Percentiles rank a stretch among this genome's conserved stretches.
Conservation (phyloP, 35 echinoderm and acorn worm species). For the Ptychodera flava region DNA sequence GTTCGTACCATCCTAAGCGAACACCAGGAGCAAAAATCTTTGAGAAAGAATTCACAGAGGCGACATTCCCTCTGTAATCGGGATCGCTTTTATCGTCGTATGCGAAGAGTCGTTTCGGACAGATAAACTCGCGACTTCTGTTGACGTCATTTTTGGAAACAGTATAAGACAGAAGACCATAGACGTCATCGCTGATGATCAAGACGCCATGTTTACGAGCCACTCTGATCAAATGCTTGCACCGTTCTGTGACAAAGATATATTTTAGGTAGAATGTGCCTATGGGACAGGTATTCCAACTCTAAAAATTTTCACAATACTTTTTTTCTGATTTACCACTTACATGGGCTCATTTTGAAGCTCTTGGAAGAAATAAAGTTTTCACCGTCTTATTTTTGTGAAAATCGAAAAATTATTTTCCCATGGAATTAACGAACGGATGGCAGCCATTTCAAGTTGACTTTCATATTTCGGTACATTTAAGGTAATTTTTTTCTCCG, state of each 20-base stretch:
- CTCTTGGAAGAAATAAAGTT: too few relatives aligned
- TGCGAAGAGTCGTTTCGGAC: slow-evolving; percentile 43
- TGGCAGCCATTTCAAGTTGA: background rate
- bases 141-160: slow-evolving; percentile 5
- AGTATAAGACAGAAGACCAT: slow-evolving; percentile 46
- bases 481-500: background rate
- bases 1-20: slow-evolving; percentile 71
- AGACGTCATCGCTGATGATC: slow-evolving; percentile 73
- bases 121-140: background rate
- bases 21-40: slow-evolving; percentile 72
- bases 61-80: slow-evolving; percentile 65
- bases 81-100: slow-evolving; percentile 62
- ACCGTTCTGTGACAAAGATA: slow-evolving; percentile 34
- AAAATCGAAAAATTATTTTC: too few relatives aligned
- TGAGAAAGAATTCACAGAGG: slow-evolving; percentile 69
- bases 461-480: background rate
- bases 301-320: too few relatives aligned
- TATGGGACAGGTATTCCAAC: too few relatives aligned
- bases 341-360: too few relatives aligned
- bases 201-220: slow-evolving; percentile 64
- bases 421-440: background rate
- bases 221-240: slow-evolving; percentile 29
- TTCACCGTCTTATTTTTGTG: background rate
- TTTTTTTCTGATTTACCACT: too few relatives aligned
- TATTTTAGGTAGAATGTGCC: background rate